These are phyloP conservation scores for Pitangus sulphuratus DNA, from an alignment of 2,797 vertebrate species.

Conservation along the genomic window DNA sequence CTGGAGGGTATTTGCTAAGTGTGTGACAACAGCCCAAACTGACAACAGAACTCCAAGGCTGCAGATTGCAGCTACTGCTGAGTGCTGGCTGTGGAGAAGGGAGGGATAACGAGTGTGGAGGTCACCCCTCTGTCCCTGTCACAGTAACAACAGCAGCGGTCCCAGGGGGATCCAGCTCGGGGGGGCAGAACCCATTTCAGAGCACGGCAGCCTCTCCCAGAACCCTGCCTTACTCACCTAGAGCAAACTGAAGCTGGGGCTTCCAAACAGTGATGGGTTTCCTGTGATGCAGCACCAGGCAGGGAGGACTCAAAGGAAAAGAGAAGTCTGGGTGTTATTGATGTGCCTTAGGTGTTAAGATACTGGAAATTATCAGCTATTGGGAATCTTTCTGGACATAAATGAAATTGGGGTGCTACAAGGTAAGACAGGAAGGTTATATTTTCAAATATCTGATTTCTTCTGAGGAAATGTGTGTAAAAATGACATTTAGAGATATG, in stretches of 20 bases:
- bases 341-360: not conserved
- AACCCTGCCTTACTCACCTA: not conserved
- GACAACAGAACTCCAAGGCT: conserved; percentile 3
- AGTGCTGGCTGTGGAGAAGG: not conserved
- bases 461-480: not conserved
- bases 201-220: not conserved
- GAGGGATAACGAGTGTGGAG: not conserved
- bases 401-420: not conserved
- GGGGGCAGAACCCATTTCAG: not conserved
- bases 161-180: fast-evolving
- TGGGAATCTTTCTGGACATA: not conserved
- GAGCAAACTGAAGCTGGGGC: not conserved
- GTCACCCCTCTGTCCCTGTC: not conserved
- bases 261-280: not conserved
- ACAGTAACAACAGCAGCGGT: not conserved
- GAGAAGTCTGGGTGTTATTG: not conserved
- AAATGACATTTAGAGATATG: not conserved
- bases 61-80: not conserved
- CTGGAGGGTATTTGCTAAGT: conserved; percentile 51
- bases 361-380: not conserved
- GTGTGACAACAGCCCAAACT: conserved; percentile 28
- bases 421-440: not conserved
- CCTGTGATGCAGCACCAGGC: not conserved
- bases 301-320: not conserved
- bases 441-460: not conserved